A percentile compares a stretch with the other conserved stretches of the same genome.
Conservation (phyloP, 2,888 invertebrate species). For the Philonicus albiceps region DNA sequence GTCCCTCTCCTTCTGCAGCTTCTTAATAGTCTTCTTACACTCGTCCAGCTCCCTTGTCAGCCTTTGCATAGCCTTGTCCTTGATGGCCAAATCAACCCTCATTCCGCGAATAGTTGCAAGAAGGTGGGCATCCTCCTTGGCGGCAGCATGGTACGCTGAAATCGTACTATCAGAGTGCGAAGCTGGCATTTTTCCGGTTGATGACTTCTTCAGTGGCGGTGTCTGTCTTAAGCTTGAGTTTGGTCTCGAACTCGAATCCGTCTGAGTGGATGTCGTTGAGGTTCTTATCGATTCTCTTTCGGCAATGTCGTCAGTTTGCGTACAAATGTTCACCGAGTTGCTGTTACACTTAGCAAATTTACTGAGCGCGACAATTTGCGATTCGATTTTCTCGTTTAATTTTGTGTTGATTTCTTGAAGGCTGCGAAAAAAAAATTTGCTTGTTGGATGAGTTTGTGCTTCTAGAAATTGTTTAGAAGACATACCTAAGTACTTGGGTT, state of each 20-base stretch:
- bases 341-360: slow-evolving; percentile 51
- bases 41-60: slow-evolving; percentile 80
- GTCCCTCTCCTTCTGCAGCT: slow-evolving; percentile 80
- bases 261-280: slow-evolving; percentile 63
- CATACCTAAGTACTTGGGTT: slow-evolving; percentile 67
- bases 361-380: slow-evolving; percentile 60
- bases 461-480: neutral
- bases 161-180: slow-evolving; percentile 67
- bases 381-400: slow-evolving; percentile 67
- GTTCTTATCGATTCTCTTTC: slow-evolving; percentile 53
- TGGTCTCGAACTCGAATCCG: slow-evolving; percentile 58
- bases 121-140: slow-evolving; percentile 78
- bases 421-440: slow-evolving; percentile 52
- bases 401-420: slow-evolving; percentile 65
- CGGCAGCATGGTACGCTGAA: slow-evolving; percentile 57
- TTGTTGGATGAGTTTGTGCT: neutral
- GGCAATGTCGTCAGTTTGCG: slow-evolving; percentile 59
- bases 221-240: slow-evolving; percentile 58
- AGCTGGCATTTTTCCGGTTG: slow-evolving; percentile 63
- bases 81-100: slow-evolving; percentile 75
- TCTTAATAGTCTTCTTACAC: slow-evolving; percentile 75
- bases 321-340: slow-evolving; percentile 52
- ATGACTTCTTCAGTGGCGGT: slow-evolving; percentile 52
- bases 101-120: slow-evolving; percentile 81
- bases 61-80: slow-evolving; percentile 76